phyloP scores from a whole-genome alignment of 2,113 vertebrate species.

The Delphinapterus leucas region DNA sequence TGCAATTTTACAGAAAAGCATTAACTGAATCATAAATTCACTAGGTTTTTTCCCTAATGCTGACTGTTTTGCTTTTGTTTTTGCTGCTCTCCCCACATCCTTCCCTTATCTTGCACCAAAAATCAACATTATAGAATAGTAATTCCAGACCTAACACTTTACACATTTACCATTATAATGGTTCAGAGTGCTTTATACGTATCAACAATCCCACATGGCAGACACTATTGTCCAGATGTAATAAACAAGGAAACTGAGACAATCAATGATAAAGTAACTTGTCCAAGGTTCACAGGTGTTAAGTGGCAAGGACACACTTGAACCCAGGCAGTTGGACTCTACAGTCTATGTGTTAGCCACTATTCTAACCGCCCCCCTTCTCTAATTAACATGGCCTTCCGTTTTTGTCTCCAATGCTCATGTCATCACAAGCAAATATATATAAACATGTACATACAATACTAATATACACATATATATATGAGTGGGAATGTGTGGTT shows the following conservation, averaged over 20 bases:
- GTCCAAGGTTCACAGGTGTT: not conserved
- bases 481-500: not conserved
- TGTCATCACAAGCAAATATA: not conserved
- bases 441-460: not conserved
- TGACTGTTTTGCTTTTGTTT: not conserved
- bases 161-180: not conserved
- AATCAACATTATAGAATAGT: not conserved
- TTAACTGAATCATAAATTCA: not conserved
- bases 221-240: not conserved
- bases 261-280: not conserved
- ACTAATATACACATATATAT: not conserved
- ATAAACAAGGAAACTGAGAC: not conserved
- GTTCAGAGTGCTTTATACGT: not conserved
- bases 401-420: not conserved
- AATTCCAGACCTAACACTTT: not conserved
- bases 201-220: not conserved
- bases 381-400: not conserved
- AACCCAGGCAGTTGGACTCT: not conserved
- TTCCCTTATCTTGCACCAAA: not conserved
- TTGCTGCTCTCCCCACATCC: not conserved
- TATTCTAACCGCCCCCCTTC: not conserved
- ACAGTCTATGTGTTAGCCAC: not conserved
- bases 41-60: not conserved
- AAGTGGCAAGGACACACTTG: not conserved
- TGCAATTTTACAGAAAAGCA: not conserved